Evolutionary conservation across 1,140 invertebrate species (phyloP).

Genomic region (Bombus polaris): DNA sequence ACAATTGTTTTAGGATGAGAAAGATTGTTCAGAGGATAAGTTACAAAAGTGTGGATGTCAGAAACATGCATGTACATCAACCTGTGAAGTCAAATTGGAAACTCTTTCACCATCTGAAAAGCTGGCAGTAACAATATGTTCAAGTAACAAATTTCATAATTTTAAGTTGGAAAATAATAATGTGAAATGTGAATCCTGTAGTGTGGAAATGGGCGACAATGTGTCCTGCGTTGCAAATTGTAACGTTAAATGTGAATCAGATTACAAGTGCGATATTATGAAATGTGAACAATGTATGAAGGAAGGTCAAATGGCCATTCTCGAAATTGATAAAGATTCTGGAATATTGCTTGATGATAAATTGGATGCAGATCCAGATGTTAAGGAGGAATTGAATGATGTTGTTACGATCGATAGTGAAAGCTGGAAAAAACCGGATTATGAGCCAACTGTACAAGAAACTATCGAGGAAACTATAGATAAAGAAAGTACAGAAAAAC

Average conservation of each 20-base stretch:
- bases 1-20: constrained; percentile 70
- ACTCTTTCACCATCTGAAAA: constrained; percentile 77
- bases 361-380: constrained; percentile 76
- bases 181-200: constrained; percentile 81
- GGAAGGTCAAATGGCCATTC: constrained; percentile 76
- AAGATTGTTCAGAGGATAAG: constrained; percentile 72
- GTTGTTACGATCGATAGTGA: constrained; percentile 71
- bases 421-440: constrained; percentile 80
- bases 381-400: constrained; percentile 79
- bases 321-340: constrained; percentile 81
- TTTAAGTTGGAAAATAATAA: constrained; percentile 81
- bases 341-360: constrained; percentile 79
- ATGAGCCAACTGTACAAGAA: constrained; percentile 78
- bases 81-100: constrained; percentile 80
- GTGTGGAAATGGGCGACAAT: constrained; percentile 74
- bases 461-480: constrained; percentile 64
- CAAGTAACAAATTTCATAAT: constrained; percentile 65
- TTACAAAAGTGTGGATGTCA: constrained; percentile 75
- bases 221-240: constrained; percentile 76
- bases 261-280: constrained; percentile 79
- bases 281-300: constrained; percentile 81
- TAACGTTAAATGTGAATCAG: constrained; percentile 80
- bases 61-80: constrained; percentile 77
- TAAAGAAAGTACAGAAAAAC: constrained; percentile 43
- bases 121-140: constrained; percentile 67